Base-by-base conservation (phyloP, 2,888 invertebrate genomes). In the Petrophora chlorosata region DNA sequence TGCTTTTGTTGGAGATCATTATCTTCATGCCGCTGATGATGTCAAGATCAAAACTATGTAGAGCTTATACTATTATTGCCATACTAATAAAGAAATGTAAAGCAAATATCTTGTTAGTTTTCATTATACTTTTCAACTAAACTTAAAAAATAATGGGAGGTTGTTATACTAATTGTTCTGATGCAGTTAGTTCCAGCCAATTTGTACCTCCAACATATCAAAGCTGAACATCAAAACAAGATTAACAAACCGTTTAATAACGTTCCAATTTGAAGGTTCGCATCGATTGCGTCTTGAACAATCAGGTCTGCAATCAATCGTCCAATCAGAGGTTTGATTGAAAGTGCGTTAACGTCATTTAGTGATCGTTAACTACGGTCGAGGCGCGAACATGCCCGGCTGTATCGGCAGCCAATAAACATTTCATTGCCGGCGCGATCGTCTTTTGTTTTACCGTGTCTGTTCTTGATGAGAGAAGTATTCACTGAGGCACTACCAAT, bases 301-400 rank as follows among this genome's bases (percentile, higher is more conserved):
- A 68, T 63, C 65, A 61, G 52, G 53, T 59, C 38, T 54, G 60
- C 70, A 69, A 72, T 76, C 70, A 70, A 68, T 71, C 65, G 66
- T 71, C 70, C 75, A 76, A 79, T 84, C 79, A 76, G 56, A 53
- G 58, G 60, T 75, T 74, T 83, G 84, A 84, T 82, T 82, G 80
- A 84, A 83, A 73, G 78, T 74, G 70, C 67, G 76, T 76, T 71
- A 78, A 72, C 73, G 74, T 77, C 78, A 76, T 82, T 85, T 74
- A 79, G 67, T 61, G 74, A 74, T 82, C 82, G 85, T 84, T 84
- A 84, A 77, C 74, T 77, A 79, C 79, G 79, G 73, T 75, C 55
- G 59, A 66, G 73, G 79, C 70, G 76, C 70, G 70, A 79, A 73
- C 36, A 19, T n/a, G 30, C 12, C 26, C 14, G 35, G 26, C 26